Conservation (phyloP, 2,888 invertebrate genomes). For the Unio pictorum region DNA sequence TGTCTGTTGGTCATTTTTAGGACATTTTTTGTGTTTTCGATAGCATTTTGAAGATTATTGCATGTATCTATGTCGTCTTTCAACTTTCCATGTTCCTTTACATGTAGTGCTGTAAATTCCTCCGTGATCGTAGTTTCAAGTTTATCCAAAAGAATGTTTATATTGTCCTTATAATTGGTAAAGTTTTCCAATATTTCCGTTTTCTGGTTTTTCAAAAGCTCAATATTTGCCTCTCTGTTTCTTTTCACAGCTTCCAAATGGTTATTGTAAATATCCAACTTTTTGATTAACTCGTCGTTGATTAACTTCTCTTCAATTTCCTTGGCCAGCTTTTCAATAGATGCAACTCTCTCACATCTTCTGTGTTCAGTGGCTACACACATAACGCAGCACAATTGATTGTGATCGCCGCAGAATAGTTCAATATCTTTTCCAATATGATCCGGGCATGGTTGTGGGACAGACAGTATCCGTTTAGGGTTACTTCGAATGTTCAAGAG, state of each 20-base stretch:
- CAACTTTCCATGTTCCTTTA: conserved; percentile 16
- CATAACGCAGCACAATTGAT: conserved; percentile 36
- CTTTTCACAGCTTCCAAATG: conserved; percentile 26
- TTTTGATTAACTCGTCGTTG: conserved; percentile 33
- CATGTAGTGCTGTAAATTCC: conserved; percentile 21
- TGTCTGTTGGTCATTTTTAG: conserved; percentile 32
- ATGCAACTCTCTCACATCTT: conserved; percentile 36
- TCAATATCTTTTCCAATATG: conserved; percentile 40
- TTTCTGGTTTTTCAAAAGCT: conserved; percentile 24
- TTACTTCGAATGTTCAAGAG: conserved; percentile 34
- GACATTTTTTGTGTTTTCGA: conserved; percentile 33
- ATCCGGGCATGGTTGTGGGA: conserved; percentile 36
- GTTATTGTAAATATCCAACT: conserved; percentile 31
- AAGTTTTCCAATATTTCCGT: conserved; percentile 29
- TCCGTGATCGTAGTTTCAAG: conserved; percentile 22
- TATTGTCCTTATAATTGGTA: conserved; percentile 32
- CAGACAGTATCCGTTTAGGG: conserved; percentile 32
- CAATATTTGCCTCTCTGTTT: conserved; percentile 26
- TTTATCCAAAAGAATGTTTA: conserved; percentile 28
- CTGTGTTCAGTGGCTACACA: conserved; percentile 38
- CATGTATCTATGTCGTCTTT: conserved; percentile 31
- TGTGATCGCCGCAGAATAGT: conserved; percentile 37
- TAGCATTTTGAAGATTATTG: conserved; percentile 22
- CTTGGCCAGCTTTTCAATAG: conserved; percentile 36
- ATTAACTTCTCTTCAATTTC: conserved; percentile 35